Evolutionary conservation across 2,797 vertebrate species (phyloP), one percentile per base, ranked within the genome.

Genomic region (Scolopax bukidnonensis): DNA sequence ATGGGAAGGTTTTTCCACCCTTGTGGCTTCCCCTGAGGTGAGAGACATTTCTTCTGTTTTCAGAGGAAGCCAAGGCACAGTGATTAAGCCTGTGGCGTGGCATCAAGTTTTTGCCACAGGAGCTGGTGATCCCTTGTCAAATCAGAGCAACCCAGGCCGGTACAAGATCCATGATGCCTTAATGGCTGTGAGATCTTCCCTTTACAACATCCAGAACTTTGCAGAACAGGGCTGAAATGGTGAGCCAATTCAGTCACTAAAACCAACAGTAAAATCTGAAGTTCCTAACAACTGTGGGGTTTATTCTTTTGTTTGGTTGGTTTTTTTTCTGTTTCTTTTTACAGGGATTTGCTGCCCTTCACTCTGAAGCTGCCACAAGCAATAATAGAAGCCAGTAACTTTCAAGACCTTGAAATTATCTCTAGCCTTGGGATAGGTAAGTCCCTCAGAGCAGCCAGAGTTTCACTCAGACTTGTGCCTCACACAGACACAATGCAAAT

Each of bases 261-360:
- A 84, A 57, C 5, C 41, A 85, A 33, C 4, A 19, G 27, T n/a
- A 51, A 87, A 87, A 27, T 41, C 14, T 50, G 6, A 53, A 83
- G 32, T 51, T 92, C 45, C 53, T 61, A 59, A 68, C 16, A 59
- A 14, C 11, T 38, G 27, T 6, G 17, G 11, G 2, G 2, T 83
- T 88, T 50, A 48, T 81, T n/a, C 12, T 89, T 75, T n/a, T 16
- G 5, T 27, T 82, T 27, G 0, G n/a, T 36, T 90, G 75, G 86
- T 30, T 38, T 89, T 77, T 88, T 30, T 32, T 43, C 24, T 80
- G 12, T 95, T 95, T 95, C 33, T 77, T 96, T 91, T 87, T 74
- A 80, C 97, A 99, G 99, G 94, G 99, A 99, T 97, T 98, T 99
- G 93, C 98, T 99, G 83, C 98, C 98, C 16, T 98, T 98, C 90